These are phyloP conservation scores for Dunckerocampus dactyliophorus DNA, from an alignment of 2,113 vertebrate genomes.

Conservation along the genomic window DNA sequence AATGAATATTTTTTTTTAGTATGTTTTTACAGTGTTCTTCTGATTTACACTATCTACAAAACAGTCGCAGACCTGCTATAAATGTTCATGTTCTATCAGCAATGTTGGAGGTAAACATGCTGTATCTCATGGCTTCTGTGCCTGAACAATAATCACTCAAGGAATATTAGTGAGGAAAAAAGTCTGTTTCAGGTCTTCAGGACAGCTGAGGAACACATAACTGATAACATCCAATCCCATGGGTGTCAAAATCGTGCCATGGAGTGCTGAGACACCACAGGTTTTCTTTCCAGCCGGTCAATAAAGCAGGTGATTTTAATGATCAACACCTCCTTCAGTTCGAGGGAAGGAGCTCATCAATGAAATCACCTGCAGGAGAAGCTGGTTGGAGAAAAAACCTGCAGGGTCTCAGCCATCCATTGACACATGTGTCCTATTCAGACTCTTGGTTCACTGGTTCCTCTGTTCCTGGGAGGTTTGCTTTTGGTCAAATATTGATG, in stretches of 20 bases:
- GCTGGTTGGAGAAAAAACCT: no score
- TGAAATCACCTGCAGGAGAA: no score
- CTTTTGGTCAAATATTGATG: constrained; percentile 33
- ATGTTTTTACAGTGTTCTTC: no score
- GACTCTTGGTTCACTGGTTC: constrained; percentile 24
- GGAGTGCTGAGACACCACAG: no score
- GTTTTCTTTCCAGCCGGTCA: no score
- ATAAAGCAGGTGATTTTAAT: no score
- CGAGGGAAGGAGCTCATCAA: no score
- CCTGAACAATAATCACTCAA: not conserved
- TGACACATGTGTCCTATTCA: not conserved
- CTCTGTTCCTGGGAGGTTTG: constrained; percentile 26
- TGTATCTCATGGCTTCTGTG: not conserved
- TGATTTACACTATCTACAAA: not conserved
- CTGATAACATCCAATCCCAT: constrained; percentile 29
- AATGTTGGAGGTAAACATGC: not conserved
- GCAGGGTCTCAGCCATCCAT: no score
- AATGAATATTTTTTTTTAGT: no score
- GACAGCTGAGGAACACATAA: constrained; percentile 24
- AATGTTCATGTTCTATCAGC: not conserved
- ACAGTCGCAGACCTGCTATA: not conserved
- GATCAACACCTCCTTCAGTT: no score
- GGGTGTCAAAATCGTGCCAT: no score
- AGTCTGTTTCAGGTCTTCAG: not conserved
- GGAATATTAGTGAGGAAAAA: not conserved